phyloP scores from a whole-genome alignment of 2,113 vertebrate species.

The Xiphorhynchus elegans region DNA sequence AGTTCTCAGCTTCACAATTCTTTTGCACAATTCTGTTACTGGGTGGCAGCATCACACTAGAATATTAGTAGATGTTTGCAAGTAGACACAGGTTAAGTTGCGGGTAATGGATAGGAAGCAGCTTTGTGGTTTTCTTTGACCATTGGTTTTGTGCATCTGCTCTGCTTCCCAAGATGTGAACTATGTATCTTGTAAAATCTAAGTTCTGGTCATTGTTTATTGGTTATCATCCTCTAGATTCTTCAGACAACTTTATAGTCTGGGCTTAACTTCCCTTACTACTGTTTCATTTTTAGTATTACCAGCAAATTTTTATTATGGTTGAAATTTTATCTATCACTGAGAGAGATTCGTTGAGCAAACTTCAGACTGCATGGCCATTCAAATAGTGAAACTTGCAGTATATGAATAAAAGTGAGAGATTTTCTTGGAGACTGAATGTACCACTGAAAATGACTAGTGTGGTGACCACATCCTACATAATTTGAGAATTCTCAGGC shows the following conservation, averaged over 20 bases:
- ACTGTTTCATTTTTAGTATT: neutral
- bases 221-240: neutral
- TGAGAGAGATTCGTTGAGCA: neutral
- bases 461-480: neutral
- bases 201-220: neutral
- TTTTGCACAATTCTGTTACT: neutral
- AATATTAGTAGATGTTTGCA: neutral
- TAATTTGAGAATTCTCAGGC: neutral
- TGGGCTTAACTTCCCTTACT: neutral
- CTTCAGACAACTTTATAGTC: neutral
- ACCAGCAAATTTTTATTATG: neutral
- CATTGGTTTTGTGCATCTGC: neutral
- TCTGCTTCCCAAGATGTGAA: neutral
- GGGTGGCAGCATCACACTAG: neutral
- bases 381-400: neutral
- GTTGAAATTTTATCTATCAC: neutral
- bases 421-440: neutral
- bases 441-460: neutral
- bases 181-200: neutral
- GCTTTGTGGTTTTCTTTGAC: neutral
- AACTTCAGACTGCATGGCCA: neutral
- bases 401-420: neutral
- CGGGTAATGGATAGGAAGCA: neutral
- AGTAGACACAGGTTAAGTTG: neutral
- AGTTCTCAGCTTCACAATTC: neutral